Conservation (phyloP, 2,888 invertebrate genomes). For the Acrocyrtus sp. region DNA sequence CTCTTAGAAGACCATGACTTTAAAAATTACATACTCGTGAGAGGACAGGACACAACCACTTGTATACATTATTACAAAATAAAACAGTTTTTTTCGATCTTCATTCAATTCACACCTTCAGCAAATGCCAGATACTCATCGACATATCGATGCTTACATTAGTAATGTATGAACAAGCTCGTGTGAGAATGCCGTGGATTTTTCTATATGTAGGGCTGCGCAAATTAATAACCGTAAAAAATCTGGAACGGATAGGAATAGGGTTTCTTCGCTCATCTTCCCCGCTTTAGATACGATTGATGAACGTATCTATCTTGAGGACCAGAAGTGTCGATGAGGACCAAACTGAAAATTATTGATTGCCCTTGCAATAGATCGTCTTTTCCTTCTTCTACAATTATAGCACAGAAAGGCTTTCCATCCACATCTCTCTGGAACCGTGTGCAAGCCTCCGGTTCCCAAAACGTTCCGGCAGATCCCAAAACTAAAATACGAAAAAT, state of each 20-base stretch:
- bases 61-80: not conserved
- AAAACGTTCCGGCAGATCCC: constrained; percentile 41
- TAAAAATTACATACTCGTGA: too few relatives aligned
- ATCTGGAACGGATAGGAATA: not conserved
- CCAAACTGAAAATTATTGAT: constrained; percentile 50
- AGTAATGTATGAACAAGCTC: constrained; percentile 20
- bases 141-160: not conserved
- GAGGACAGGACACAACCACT: too few relatives aligned
- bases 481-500: constrained; percentile 40
- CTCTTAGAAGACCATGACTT: too few relatives aligned
- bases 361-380: constrained; percentile 53
- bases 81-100: not conserved
- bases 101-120: not conserved
- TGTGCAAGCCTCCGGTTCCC: constrained; percentile 57
- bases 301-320: constrained; percentile 60
- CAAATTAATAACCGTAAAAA: constrained; percentile 31
- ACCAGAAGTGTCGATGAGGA: constrained; percentile 60
- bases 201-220: constrained; percentile 5
- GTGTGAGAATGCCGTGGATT: constrained; percentile 16
- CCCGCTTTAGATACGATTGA: constrained; percentile 41
- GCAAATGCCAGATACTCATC: not conserved
- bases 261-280: constrained; percentile 21
- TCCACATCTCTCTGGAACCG: constrained; percentile 58
- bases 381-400: constrained; percentile 56
- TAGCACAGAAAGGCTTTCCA: constrained; percentile 59